Evolutionary conservation across 2,113 vertebrate species (phyloP), one percentile per base, ranked within the genome.

Genomic region (Oreochromis tanganicae): DNA sequence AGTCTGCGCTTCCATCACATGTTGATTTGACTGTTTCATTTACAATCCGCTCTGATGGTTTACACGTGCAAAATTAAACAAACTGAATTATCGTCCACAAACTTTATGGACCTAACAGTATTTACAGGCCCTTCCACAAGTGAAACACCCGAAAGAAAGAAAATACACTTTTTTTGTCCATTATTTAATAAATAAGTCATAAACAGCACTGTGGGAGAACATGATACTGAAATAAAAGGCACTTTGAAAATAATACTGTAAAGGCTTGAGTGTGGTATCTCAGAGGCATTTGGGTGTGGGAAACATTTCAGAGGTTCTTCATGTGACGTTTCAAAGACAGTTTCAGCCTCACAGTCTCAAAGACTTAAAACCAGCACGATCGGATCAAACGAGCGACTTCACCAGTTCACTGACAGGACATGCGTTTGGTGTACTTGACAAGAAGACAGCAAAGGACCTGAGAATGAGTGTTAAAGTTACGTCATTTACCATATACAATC

Each of bases 101-200:
- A 73, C 9, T 10, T 38, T 29, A 27, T 1, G 0, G 0, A 27
- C 14, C 41, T 3, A 29, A 19, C 41, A 3, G 21, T 7, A 29
- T 75, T 75, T 48, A 29, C 24, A 75, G 41, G 41, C 5, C 1
- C 14, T 17, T 27, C 43, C 21, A 48, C 68, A 48, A 17, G 9
- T 29, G 41, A 75, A 48, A 48, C 41, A 75, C 68, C 41, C 29
- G 41, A 48, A 75, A 48, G n/a, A 55, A 32, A 61, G 19, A 80
- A 14, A 17, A 63, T 2, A 52, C 50, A 27, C 43, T 52, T 97
- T 96, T 90, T 95, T 96, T 91, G 93, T 92, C 93, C 66, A 95
- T 94, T 96, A 94, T 98, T 95, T 98, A 99, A 99, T 99, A 99
- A 99, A 99, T 99, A 99, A 96, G 96, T 96, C 93, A 90, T 75